Percentiles rank a stretch among this genome's conserved stretches.
These are phyloP conservation scores for Cotesia typhae DNA, from an alignment of 1,140 invertebrate species.

Conservation along the genomic window DNA sequence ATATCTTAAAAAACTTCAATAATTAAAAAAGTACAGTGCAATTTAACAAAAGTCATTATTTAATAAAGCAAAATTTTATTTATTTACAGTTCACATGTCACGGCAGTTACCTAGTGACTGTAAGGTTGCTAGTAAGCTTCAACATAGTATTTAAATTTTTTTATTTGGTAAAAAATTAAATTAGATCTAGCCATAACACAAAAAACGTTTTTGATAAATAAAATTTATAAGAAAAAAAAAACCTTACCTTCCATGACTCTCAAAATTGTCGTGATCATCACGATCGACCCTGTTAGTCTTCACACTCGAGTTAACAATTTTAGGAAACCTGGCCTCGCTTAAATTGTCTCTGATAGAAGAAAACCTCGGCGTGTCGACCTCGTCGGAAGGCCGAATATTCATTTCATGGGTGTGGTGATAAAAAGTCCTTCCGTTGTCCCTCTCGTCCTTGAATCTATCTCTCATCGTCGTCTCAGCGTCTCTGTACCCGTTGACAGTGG, in stretches of 20 bases:
- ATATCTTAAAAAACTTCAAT: no score
- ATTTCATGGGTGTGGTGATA: slow-evolving; percentile 50
- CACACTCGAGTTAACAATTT: slow-evolving; percentile 59
- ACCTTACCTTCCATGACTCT: slow-evolving; percentile 54
- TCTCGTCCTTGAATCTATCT: slow-evolving; percentile 17
- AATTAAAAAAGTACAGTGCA: no score
- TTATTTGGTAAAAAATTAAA: no score
- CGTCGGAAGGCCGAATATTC: slow-evolving; percentile 58
- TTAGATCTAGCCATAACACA: no score
- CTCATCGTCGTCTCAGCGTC: slow-evolving; percentile 37
- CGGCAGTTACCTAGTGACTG: no score
- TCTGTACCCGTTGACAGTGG: slow-evolving; percentile 36
- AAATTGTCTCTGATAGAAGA: slow-evolving; percentile 44
- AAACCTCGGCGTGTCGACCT: slow-evolving; percentile 60
- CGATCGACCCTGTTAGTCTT: slow-evolving; percentile 63
- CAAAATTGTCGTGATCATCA: slow-evolving; percentile 54
- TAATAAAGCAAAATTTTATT: no score
- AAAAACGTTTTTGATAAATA: background rate
- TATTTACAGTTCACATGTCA: no score
- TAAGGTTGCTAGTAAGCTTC: no score
- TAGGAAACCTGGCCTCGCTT: slow-evolving; percentile 51
- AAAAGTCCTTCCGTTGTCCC: slow-evolving; percentile 40
- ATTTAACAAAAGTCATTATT: no score
- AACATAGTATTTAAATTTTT: no score
- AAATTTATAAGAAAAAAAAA: background rate